These are phyloP conservation scores for Eurois occulta DNA, from an alignment of 2,888 invertebrate genomes.

Conservation along the genomic window DNA sequence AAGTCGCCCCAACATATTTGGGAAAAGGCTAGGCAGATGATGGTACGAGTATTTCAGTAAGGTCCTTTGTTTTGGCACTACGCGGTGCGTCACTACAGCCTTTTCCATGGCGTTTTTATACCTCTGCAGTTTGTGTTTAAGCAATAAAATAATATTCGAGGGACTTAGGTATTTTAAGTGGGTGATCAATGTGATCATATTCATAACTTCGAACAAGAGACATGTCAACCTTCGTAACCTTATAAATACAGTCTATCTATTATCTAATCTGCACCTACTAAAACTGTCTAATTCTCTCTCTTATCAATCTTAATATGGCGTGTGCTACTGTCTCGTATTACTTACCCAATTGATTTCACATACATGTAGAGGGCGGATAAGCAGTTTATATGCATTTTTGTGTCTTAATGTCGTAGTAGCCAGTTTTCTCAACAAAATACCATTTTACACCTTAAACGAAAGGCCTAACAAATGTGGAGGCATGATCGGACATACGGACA, in stretches of 20 bases:
- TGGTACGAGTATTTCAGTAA: neutral
- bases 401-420: constrained; percentile 15
- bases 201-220: neutral
- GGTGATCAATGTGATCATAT: neutral
- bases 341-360: constrained; percentile 51
- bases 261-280: constrained; percentile 13
- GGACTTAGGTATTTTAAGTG: neutral
- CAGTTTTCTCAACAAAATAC: neutral
- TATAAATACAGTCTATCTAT: neutral
- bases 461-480: neutral
- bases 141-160: neutral
- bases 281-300: constrained; percentile 33
- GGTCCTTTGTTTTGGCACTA: constrained; percentile 6
- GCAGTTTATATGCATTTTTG: constrained; percentile 15
- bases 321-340: constrained; percentile 52
- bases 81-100: neutral
- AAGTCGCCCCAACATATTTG: neutral
- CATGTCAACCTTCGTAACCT: too few relatives aligned
- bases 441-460: neutral
- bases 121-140: neutral
- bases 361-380: constrained; percentile 37
- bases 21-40: neutral
- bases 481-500: neutral
- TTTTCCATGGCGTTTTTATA: neutral
- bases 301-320: constrained; percentile 48